Conservation (phyloP, 1,140 invertebrate genomes). For the Proctacanthus coquilletti region DNA sequence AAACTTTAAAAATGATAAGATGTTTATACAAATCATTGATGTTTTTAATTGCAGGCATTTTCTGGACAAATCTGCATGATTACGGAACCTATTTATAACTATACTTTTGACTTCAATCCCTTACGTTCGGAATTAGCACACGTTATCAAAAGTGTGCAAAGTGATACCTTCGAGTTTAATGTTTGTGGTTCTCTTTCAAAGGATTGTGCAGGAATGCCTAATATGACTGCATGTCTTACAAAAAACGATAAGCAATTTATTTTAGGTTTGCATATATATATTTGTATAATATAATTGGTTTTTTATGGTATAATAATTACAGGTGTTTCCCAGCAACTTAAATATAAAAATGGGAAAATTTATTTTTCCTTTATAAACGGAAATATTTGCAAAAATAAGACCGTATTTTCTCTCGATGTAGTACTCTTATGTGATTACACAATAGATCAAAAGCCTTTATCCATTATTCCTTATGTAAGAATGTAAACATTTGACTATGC, state of each 20-base stretch:
- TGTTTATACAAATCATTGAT: too few relatives aligned
- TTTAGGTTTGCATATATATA: constrained; percentile 11
- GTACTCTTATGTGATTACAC: constrained; percentile 21
- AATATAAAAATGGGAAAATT: constrained; percentile 19
- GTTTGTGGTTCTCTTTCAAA: constrained; percentile 18
- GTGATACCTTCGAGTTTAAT: constrained; percentile 23
- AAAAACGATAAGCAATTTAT: constrained; percentile 17
- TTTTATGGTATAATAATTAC: not conserved
- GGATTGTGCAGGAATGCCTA: constrained; percentile 15
- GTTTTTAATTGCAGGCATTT: too few relatives aligned
- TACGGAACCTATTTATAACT: constrained; percentile 21
- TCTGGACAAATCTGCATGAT: too few relatives aligned
- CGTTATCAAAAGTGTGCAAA: constrained; percentile 7
- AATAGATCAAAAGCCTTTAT: constrained; percentile 13
- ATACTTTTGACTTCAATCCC: constrained; percentile 19
- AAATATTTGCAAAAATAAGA: constrained; percentile 16
- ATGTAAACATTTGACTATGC: not conserved
- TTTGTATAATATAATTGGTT: constrained; percentile 1
- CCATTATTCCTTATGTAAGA: constrained; percentile 17
- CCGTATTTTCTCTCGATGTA: constrained; percentile 17
- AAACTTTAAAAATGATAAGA: too few relatives aligned
- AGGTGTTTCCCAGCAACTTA: constrained; percentile 20
- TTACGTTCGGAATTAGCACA: constrained; percentile 21
- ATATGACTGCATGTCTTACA: constrained; percentile 21
- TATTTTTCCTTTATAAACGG: constrained; percentile 17